These are phyloP conservation scores for Conus betulinus DNA, from an alignment of 1,140 invertebrate species.

Conservation along the genomic window DNA sequence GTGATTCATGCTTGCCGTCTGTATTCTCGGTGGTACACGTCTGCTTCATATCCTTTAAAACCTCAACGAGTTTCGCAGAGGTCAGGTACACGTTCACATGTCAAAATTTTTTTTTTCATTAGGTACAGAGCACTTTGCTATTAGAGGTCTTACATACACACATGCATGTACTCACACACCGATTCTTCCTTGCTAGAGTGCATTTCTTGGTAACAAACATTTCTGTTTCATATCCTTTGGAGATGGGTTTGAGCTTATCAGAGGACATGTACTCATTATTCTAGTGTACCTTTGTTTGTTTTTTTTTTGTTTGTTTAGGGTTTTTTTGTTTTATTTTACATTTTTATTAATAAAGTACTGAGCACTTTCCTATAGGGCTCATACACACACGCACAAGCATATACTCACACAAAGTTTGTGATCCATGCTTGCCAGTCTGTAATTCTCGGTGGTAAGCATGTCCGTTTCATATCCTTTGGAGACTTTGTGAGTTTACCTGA, in stretches of 20 bases:
- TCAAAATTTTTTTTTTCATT: no score
- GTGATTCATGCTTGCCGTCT: background rate
- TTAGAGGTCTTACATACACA: background rate
- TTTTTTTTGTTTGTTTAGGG: background rate
- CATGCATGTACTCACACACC: background rate
- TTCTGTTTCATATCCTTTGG: background rate
- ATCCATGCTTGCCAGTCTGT: background rate
- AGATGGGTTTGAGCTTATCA: background rate
- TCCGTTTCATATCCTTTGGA: background rate
- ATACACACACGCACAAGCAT: background rate
- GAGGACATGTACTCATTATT: background rate
- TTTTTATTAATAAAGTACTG: no score
- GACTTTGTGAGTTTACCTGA: no score
- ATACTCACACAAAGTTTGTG: conserved; percentile 2
- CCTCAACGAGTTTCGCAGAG: no score
- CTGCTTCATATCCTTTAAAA: no score
- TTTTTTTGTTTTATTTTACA: no score
- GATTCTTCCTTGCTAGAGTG: background rate
- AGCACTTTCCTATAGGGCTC: background rate
- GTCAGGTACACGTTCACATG: no score
- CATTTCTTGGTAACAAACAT: background rate
- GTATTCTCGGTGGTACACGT: background rate
- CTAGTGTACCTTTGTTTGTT: background rate
- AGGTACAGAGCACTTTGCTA: no score
- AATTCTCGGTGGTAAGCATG: background rate